These are phyloP conservation scores for Chrysogorgia sp. DNA, from an alignment of 92 coral and sea anemone species.

Conservation along the genomic window DNA sequence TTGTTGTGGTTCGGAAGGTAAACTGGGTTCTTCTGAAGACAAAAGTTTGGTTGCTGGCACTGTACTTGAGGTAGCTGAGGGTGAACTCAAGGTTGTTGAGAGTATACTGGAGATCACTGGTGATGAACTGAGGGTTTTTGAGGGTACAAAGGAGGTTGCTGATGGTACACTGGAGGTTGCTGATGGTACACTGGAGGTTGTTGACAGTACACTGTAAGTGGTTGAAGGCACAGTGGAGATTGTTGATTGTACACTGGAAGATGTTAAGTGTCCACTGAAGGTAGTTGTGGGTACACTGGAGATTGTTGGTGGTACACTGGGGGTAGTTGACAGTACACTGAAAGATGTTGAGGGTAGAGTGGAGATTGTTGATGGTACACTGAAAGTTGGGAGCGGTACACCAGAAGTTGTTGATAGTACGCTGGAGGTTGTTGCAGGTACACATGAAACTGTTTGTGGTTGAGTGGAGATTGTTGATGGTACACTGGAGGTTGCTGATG, in stretches of 20 bases:
- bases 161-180: background rate
- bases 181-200: conserved; percentile 18
- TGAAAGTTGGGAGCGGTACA: conserved; percentile 2
- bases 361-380: conserved; percentile 6
- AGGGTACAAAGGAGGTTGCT: conserved; percentile 19
- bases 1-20: too few relatives aligned
- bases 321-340: background rate
- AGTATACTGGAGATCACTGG: conserved; percentile 52
- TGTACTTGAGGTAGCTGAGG: conserved; percentile 45
- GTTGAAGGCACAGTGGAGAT: conserved; percentile 2
- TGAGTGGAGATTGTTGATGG: too few relatives aligned
- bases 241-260: conserved; percentile 7
- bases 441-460: background rate
- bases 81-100: conserved; percentile 38
- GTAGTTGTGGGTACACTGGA: background rate
- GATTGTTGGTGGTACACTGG: conserved; percentile 20
- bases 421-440: background rate
- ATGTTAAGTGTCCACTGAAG: background rate
- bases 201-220: background rate
- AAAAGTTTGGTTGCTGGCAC: background rate
- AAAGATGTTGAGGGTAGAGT: background rate
- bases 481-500: conserved; percentile 5
- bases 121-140: conserved; percentile 35
- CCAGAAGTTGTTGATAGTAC: conserved; percentile 1
- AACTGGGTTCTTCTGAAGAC: too few relatives aligned